Conservation (phyloP, 1,140 invertebrate species). For the Pollicipes pollicipes region DNA sequence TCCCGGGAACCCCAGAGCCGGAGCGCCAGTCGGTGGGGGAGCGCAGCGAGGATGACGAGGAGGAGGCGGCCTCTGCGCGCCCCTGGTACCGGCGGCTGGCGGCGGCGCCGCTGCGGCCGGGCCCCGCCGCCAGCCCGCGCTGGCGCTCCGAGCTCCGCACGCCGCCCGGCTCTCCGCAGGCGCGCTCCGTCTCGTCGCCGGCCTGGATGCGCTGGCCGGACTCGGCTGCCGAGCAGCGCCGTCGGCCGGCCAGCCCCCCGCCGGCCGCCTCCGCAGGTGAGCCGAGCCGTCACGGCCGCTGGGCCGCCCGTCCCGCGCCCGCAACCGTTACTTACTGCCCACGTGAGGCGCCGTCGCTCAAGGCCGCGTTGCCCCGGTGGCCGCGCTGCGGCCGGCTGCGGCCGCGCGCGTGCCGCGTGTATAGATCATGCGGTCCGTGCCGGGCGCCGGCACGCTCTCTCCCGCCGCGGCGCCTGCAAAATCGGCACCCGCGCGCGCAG, state of each 20-base stretch:
- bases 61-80: too few species aligned
- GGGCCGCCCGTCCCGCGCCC: background rate
- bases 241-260: background rate
- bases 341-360: background rate
- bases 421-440: too few species aligned
- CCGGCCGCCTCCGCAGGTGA: too few species aligned
- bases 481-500: too few species aligned
- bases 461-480: too few species aligned
- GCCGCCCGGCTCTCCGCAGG: background rate
- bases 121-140: too few species aligned
- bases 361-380: too few species aligned
- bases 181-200: background rate
- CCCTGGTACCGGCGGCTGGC: background rate
- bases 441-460: too few species aligned
- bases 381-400: too few species aligned
- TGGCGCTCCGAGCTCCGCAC: background rate
- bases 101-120: too few species aligned
- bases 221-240: background rate
- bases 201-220: background rate
- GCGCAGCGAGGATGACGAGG: background rate
- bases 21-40: background rate
- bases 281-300: background rate
- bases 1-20: background rate
- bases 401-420: too few species aligned
- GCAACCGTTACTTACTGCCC: background rate